phyloP scores from a whole-genome alignment of 1,140 invertebrate genomes.

The Calycopis cecrops region DNA sequence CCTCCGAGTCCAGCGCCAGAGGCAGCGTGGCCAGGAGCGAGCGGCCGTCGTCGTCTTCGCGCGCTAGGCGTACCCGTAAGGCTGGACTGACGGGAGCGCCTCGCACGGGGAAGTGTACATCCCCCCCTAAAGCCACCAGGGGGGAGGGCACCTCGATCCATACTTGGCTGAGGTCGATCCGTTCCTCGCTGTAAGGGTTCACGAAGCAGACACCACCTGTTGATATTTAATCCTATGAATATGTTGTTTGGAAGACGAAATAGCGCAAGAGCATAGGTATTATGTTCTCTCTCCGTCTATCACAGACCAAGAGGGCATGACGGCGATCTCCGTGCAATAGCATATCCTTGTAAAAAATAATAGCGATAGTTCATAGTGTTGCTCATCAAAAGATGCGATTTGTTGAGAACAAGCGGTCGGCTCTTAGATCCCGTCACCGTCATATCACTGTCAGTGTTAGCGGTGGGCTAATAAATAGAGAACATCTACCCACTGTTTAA shows the following conservation, averaged over 20 bases:
- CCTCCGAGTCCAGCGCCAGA: slow-evolving; percentile 71
- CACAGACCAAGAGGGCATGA: no score
- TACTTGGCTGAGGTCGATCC: slow-evolving; percentile 56
- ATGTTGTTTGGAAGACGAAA: not conserved
- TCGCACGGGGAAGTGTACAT: slow-evolving; percentile 76
- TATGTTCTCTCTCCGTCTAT: no score
- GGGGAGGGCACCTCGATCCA: slow-evolving; percentile 75
- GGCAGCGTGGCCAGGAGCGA: slow-evolving; percentile 78
- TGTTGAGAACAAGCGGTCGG: no score
- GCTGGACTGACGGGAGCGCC: slow-evolving; percentile 47
- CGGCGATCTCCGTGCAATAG: no score
- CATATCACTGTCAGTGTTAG: no score
- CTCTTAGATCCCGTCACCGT: no score
- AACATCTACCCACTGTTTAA: no score
- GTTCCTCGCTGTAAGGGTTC: slow-evolving; percentile 56
- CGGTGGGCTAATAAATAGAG: no score
- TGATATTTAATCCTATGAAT: not conserved
- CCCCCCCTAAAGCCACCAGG: slow-evolving; percentile 80
- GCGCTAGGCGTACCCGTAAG: slow-evolving; percentile 57
- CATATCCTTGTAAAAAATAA: no score
- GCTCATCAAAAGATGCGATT: no score
- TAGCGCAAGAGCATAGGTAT: no score
- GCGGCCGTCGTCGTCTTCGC: slow-evolving; percentile 76
- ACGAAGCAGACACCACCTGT: slow-evolving; percentile 52
- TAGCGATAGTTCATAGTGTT: no score